Base-by-base conservation (phyloP, 2,797 vertebrate species). In the Cephalopachus bancanus region DNA sequence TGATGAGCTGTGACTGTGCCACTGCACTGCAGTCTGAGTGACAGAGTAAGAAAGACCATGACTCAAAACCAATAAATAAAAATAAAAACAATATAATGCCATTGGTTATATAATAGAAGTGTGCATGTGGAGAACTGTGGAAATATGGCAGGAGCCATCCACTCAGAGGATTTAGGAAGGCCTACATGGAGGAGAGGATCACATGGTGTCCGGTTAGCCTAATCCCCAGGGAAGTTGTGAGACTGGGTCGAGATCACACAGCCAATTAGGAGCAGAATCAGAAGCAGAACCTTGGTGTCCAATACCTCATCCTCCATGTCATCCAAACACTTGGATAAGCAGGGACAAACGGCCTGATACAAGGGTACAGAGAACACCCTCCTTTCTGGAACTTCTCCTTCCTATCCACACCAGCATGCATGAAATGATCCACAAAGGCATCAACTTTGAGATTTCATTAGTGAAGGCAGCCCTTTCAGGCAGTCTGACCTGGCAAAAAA, bases 401-500 rank as follows among this genome's bases (percentile, higher is more conserved):
- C 28, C 74, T 84, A 5, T 80, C 37, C 69, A 83, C 16, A 62
- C 57, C 55, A 30, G 6, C 10, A 60, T n/a, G 1, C 11, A 30
- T 44, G 24, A 76, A 95, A 96, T 64, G 79, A 85, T 28, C 62
- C 65, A 79, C 17, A n/a, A 26, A 93, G 17, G 6, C 28, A 51
- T 90, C 67, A 7, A 19, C 53, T 69, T 79, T 65, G 72, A 67
- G 76, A 86, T 89, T 75, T 79, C 84, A 76, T 93, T 87, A 87
- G 24, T 72, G 59, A 89, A 95, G 74, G 33, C 67, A 83, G 64
- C 59, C 69, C 20, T 86, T 30, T 93, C 65, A 67, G 53, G 76
- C 91, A 69, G 10, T 72, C 57, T 94, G 96, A 97, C 95, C 94
- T 83, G 89, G 49, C 80, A 96, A 17, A 67, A 71, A 97, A 84